Conservation (phyloP, 2,888 invertebrate genomes). For the Cremastinae sp. region DNA sequence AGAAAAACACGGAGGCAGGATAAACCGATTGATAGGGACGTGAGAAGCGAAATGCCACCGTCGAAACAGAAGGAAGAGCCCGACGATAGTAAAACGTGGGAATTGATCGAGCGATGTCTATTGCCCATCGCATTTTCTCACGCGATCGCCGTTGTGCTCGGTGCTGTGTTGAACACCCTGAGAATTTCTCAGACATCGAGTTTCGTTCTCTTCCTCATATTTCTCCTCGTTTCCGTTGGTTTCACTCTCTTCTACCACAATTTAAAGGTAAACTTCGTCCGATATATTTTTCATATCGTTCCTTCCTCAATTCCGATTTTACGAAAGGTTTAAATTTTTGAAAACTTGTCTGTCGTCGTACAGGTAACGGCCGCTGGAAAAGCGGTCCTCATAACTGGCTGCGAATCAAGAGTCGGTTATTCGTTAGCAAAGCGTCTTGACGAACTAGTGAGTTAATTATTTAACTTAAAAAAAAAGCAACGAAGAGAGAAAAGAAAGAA, state of each 20-base stretch:
- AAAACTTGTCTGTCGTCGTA: not conserved
- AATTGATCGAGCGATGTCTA: conserved; percentile 86
- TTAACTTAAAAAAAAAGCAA: conserved; percentile 11
- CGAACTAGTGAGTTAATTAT: conserved; percentile 82
- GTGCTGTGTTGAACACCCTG: conserved; percentile 86
- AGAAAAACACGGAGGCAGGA: conserved; percentile 22
- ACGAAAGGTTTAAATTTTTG: not conserved
- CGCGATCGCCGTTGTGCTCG: conserved; percentile 88
- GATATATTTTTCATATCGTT: not conserved
- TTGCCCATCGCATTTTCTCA: conserved; percentile 90
- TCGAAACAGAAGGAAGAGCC: conserved; percentile 72
- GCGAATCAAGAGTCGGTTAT: conserved; percentile 88
- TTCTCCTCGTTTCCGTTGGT: conserved; percentile 86
- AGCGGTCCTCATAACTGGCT: conserved; percentile 91
- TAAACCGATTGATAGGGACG: conserved; percentile 47
- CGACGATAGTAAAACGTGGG: conserved; percentile 81
- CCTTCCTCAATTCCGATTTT: not conserved
- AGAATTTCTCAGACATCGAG: conserved; percentile 89
- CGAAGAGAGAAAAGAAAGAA: not conserved
- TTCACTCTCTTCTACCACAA: conserved; percentile 92
- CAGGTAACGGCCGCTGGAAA: conserved; percentile 92
- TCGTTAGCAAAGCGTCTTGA: conserved; percentile 90
- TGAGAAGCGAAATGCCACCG: conserved; percentile 64
- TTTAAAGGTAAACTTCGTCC: conserved; percentile 85
- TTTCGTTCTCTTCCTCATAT: conserved; percentile 89